Evolutionary conservation across 2,888 invertebrate species (phyloP).

Genomic region (Gibbula magus): DNA sequence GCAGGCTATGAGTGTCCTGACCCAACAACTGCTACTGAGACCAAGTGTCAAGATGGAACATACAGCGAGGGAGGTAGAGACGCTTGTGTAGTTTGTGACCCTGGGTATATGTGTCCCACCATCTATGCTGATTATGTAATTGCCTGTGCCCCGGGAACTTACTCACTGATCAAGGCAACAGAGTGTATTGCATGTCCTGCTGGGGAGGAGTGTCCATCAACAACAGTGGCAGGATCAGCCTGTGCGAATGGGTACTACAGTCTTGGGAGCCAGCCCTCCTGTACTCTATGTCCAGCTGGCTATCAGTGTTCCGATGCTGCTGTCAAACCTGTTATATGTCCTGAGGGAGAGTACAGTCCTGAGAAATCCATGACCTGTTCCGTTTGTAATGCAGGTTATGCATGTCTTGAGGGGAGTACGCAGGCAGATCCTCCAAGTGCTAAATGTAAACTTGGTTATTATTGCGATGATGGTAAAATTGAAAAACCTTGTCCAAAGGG

Average conservation of each 20-base stretch:
- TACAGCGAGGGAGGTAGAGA: slow-evolving; percentile 64
- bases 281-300: slow-evolving; percentile 67
- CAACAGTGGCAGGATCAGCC: slow-evolving; percentile 51
- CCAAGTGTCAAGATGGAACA: slow-evolving; percentile 58
- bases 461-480: slow-evolving; percentile 65
- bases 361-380: slow-evolving; percentile 48
- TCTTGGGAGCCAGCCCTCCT: slow-evolving; percentile 61
- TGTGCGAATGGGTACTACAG: slow-evolving; percentile 68
- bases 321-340: slow-evolving; percentile 60
- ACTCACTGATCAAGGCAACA: slow-evolving; percentile 55
- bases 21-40: slow-evolving; percentile 51
- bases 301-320: slow-evolving; percentile 56
- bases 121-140: slow-evolving; percentile 52
- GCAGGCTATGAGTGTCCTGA: slow-evolving; percentile 63
- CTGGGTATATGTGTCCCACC: slow-evolving; percentile 70
- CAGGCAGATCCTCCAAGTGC: slow-evolving; percentile 56
- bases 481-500: slow-evolving; percentile 67
- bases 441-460: slow-evolving; percentile 67
- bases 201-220: slow-evolving; percentile 65
- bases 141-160: slow-evolving; percentile 63
- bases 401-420: slow-evolving; percentile 67
- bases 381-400: slow-evolving; percentile 58
- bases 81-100: slow-evolving; percentile 64
- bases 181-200: slow-evolving; percentile 66
- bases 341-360: slow-evolving; percentile 59